These are phyloP conservation scores for Seira ritae DNA, from an alignment of 2,888 invertebrate species.

Conservation along the genomic window DNA sequence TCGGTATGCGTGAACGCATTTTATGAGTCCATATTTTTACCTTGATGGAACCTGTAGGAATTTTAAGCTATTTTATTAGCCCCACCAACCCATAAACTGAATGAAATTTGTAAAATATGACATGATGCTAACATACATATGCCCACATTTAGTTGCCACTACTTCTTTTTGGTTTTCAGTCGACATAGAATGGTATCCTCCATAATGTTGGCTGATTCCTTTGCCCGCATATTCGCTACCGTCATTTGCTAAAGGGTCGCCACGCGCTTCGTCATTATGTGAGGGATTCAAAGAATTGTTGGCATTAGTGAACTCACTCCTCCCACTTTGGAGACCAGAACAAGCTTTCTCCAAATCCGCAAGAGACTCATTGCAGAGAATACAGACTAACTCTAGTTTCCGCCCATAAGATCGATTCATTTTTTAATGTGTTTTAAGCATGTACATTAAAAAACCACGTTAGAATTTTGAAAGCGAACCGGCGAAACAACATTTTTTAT, in stretches of 20 bases:
- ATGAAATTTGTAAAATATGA: too few species aligned
- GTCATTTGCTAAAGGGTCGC: neutral
- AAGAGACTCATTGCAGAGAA: conserved; percentile 39
- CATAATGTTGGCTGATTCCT: neutral
- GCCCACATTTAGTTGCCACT: conserved; percentile 63
- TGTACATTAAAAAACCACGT: too few species aligned
- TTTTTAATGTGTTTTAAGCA: too few species aligned
- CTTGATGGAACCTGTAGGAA: too few species aligned
- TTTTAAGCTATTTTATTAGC: too few species aligned
- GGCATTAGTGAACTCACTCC: neutral
- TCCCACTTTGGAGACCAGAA: neutral
- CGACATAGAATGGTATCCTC: conserved; percentile 25
- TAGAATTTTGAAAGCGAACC: too few species aligned
- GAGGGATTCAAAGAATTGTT: neutral
- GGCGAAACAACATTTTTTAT: too few species aligned
- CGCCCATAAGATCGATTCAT: conserved; percentile 8
- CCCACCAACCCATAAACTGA: too few species aligned
- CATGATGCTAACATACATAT: too few species aligned
- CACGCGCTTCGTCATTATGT: neutral
- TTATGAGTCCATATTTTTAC: too few species aligned
- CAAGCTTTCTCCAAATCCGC: conserved; percentile 39
- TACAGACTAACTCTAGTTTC: conserved; percentile 44
- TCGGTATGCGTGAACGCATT: too few species aligned
- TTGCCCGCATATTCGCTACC: neutral
- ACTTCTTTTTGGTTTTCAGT: conserved; percentile 42